Percentiles rank a stretch among this genome's conserved stretches.
phyloP scores from a whole-genome alignment of 2,888 invertebrate genomes.

The Tholera decimalis region DNA sequence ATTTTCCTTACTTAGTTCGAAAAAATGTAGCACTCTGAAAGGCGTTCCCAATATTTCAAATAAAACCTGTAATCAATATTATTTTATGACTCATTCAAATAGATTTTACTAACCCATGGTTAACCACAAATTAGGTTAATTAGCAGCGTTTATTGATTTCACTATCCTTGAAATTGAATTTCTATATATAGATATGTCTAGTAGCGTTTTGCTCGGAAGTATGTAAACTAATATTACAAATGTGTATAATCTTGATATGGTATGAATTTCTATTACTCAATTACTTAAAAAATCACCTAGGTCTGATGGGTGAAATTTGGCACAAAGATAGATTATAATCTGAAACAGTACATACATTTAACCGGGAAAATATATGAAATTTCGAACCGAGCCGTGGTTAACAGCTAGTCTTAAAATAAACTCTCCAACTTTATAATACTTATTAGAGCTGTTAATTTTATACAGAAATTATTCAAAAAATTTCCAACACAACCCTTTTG shows the following conservation, averaged over 20 bases:
- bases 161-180: background rate
- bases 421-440: conserved; percentile 1
- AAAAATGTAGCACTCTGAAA: background rate
- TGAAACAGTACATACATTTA: too few species aligned
- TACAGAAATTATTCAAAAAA: conserved; percentile 42
- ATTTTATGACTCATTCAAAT: conserved; percentile 52
- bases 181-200: background rate
- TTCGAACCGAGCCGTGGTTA: too few species aligned
- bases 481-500: conserved; percentile 37
- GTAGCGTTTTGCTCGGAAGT: accelerated
- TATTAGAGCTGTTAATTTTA: conserved; percentile 15
- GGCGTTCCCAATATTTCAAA: conserved; percentile 25
- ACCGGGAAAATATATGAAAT: too few species aligned
- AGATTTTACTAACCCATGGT: conserved; percentile 41
- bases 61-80: conserved; percentile 31
- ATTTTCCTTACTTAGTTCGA: too few species aligned
- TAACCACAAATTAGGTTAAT: conserved; percentile 48
- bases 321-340: too few species aligned
- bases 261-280: too few species aligned
- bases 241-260: too few species aligned
- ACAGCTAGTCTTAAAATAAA: conserved; percentile 18
- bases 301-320: too few species aligned
- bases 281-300: too few species aligned
- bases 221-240: too few species aligned
- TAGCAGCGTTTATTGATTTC: conserved; percentile 13